Evolutionary conservation across 2,797 vertebrate genomes (phyloP).

Genomic region (Catostomus latipinnis): DNA sequence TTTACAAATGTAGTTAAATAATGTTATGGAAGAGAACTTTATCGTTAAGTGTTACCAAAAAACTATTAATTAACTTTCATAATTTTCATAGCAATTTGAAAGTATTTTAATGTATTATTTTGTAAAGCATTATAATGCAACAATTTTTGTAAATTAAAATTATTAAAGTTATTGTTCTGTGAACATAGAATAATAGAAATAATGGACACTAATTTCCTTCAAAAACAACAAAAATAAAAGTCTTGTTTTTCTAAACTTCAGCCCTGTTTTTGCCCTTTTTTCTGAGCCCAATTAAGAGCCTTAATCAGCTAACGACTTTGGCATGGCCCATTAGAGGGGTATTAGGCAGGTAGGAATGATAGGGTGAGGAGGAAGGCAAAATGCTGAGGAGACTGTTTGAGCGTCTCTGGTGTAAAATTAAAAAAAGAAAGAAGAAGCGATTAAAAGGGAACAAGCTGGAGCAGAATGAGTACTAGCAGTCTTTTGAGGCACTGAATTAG

Average conservation of each 20-base stretch:
- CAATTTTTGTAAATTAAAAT: too few species aligned
- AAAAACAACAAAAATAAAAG: slow-evolving; percentile 44
- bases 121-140: too few species aligned
- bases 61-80: too few species aligned
- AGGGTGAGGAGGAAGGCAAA: slow-evolving; percentile 72
- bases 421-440: slow-evolving; percentile 70
- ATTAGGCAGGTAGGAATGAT: slow-evolving; percentile 80
- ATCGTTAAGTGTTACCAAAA: too few species aligned
- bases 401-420: slow-evolving; percentile 81
- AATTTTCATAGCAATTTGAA: too few species aligned
- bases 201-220: neutral
- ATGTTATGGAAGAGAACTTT: too few species aligned
- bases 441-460: slow-evolving; percentile 65
- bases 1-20: too few species aligned
- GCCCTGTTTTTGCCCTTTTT: slow-evolving; percentile 66
- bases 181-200: slow-evolving; percentile 2
- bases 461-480: slow-evolving; percentile 32
- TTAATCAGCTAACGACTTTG: slow-evolving; percentile 83
- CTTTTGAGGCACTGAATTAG: slow-evolving; percentile 49
- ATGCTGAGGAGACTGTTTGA: slow-evolving; percentile 78
- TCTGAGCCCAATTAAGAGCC: slow-evolving; percentile 81
- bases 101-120: too few species aligned
- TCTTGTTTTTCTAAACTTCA: slow-evolving; percentile 51
- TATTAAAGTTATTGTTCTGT: neutral
- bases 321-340: slow-evolving; percentile 80